Conservation (phyloP, 2,113 vertebrate genomes). For the Uria lomvia region DNA sequence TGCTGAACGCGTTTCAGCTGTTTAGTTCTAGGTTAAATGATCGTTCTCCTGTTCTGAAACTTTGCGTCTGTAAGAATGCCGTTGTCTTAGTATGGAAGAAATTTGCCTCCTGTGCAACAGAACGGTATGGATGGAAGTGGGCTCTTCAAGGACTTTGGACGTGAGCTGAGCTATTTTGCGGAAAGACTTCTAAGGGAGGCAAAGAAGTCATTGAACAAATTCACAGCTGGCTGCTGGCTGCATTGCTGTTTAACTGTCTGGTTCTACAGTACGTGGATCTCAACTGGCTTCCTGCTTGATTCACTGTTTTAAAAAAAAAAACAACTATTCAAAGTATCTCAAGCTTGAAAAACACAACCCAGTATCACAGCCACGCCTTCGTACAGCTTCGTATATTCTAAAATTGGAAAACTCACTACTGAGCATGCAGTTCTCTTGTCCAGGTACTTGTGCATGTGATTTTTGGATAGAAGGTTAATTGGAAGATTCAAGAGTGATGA, state of each 20-base stretch:
- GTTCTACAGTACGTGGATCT: neutral
- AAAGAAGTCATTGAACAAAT: neutral
- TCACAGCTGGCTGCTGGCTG: neutral
- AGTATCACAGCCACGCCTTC: neutral
- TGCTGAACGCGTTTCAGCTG: neutral
- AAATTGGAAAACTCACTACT: neutral
- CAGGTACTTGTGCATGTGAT: neutral
- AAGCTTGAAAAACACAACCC: neutral
- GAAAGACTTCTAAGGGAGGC: slow-evolving; percentile 72
- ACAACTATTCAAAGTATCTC: neutral
- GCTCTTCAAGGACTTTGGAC: slow-evolving; percentile 74
- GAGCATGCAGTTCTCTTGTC: neutral
- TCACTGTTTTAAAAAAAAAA: neutral
- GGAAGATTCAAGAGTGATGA: neutral
- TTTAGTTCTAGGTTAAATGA: neutral
- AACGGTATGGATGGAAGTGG: slow-evolving; percentile 72
- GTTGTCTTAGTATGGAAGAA: neutral
- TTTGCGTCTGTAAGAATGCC: neutral
- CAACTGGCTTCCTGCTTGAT: neutral
- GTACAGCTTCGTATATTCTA: neutral
- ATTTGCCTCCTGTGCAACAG: slow-evolving; percentile 75
- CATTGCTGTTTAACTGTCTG: neutral
- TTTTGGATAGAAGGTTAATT: neutral
- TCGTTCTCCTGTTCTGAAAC: neutral
- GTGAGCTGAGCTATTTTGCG: slow-evolving; percentile 80